Evolutionary conservation across 2,113 vertebrate genomes (phyloP), one percentile per base, ranked within the genome.

Genomic region (Marmota flaviventris): DNA sequence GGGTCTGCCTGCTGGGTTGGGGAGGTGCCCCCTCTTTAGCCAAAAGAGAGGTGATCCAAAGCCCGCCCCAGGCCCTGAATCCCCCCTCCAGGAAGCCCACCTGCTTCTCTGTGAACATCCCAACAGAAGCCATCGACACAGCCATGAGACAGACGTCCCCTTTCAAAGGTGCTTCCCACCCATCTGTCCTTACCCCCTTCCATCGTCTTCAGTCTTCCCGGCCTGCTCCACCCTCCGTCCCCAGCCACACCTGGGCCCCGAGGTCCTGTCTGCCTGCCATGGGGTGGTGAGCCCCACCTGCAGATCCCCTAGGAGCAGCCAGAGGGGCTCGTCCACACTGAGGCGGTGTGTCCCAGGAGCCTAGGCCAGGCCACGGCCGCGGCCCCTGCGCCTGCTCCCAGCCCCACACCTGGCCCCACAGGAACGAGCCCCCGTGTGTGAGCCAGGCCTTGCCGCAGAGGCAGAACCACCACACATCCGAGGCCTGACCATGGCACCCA

Each of bases 51-150:
- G 17, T 89, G 18, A 94, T 97, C 79, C 78, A 37, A 94, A 95
- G 97, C 96, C 94, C 94, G 56, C 86, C 85, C 63, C 86, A 95
- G 10, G 39, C 63, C 72, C 25, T 37, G 91, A 97, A 96, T 96
- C 72, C 97, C 96, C 95, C 92, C 65, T 96, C 93, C 94, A 93
- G 95, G 95, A 98, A 92, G 98, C 73, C 96, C 24, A 32, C 92
- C 85, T 96, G 94, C n/a, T 12, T 72, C 97, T 98, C 98, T 98
- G 97, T 83, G 98, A 98, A 98, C 99, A 98, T 99, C 98, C 98
- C 98, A 97, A 94, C 96, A 97, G 89, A 97, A 98, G 93, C 94
- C 97, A 94, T 98, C 97, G 58, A 56, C 61, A 67, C 88, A 95
- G 94, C 92, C 97, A 67, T 82, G 70, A 98, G 96, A 97, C 78